Percentiles rank a stretch among this genome's conserved stretches.
phyloP scores from a whole-genome alignment of 2,797 vertebrate species.

The Steatocranus sp. region DNA sequence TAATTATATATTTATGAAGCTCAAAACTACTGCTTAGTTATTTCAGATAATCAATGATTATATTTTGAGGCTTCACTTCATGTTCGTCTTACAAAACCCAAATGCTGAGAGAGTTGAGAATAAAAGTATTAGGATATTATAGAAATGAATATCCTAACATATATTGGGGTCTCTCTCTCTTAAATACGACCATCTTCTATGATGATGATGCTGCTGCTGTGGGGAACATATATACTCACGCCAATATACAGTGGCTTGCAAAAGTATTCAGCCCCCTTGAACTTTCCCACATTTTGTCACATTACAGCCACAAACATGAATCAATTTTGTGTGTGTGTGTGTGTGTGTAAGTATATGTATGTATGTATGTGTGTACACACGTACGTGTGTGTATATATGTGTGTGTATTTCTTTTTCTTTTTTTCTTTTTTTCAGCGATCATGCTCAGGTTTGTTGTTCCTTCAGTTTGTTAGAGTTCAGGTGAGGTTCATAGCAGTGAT shows the following conservation, averaged over 20 bases:
- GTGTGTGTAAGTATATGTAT: too few relatives aligned
- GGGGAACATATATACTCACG: neutral
- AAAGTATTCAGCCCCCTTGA: neutral
- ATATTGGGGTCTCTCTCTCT: neutral
- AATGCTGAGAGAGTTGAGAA: neutral
- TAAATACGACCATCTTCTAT: neutral
- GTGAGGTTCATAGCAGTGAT: neutral
- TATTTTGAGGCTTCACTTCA: neutral
- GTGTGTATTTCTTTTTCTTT: too few relatives aligned
- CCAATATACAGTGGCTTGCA: fast-evolving
- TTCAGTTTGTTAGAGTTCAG: neutral
- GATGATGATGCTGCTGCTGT: fast-evolving
- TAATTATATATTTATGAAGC: neutral
- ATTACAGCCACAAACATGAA: neutral
- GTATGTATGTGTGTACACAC: too few relatives aligned
- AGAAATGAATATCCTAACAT: too few relatives aligned
- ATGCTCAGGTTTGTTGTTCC: neutral
- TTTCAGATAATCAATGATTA: neutral
- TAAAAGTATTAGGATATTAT: neutral
- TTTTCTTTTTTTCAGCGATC: neutral
- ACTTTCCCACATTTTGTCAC: neutral
- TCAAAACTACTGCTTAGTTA: neutral
- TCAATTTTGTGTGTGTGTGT: too few relatives aligned
- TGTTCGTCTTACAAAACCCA: neutral
- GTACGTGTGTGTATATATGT: too few relatives aligned